Evolutionary conservation across 2,113 vertebrate species (phyloP).

Genomic region (Megaceryle maxima): DNA sequence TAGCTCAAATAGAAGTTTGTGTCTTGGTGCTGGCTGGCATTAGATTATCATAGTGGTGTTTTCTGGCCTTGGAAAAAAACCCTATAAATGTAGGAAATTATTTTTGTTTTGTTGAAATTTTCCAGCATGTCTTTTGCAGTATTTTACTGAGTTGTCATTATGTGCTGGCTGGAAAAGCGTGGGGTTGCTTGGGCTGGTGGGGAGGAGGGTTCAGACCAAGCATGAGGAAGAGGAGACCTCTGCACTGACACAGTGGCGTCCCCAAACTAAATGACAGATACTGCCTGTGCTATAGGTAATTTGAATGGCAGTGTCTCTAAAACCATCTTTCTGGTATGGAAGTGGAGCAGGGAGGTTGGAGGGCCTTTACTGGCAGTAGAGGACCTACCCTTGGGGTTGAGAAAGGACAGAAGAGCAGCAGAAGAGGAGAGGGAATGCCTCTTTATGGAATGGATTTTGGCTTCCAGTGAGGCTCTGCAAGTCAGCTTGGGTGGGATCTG

Average conservation of each 20-base stretch:
- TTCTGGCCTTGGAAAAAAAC: background rate
- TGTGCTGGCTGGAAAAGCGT: background rate
- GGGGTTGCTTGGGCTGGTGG: background rate
- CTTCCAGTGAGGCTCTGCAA: background rate
- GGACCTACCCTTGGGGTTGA: background rate
- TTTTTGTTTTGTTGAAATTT: background rate
- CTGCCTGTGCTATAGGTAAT: background rate
- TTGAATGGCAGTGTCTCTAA: background rate
- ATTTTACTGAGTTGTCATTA: background rate
- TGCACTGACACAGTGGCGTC: accelerated
- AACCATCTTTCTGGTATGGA: background rate
- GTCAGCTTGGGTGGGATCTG: background rate
- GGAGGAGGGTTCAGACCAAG: background rate
- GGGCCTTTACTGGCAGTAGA: background rate
- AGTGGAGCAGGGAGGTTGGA: background rate
- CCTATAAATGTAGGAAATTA: background rate
- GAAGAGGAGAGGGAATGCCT: background rate
- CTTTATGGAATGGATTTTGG: background rate
- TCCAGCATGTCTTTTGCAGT: background rate
- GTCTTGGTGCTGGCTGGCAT: background rate
- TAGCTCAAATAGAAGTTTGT: background rate
- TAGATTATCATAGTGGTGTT: background rate
- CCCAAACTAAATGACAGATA: background rate
- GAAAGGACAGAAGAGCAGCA: background rate
- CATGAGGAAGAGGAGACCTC: background rate